Base-by-base conservation (phyloP, 2,888 invertebrate species). In the Ellobium chinense region DNA sequence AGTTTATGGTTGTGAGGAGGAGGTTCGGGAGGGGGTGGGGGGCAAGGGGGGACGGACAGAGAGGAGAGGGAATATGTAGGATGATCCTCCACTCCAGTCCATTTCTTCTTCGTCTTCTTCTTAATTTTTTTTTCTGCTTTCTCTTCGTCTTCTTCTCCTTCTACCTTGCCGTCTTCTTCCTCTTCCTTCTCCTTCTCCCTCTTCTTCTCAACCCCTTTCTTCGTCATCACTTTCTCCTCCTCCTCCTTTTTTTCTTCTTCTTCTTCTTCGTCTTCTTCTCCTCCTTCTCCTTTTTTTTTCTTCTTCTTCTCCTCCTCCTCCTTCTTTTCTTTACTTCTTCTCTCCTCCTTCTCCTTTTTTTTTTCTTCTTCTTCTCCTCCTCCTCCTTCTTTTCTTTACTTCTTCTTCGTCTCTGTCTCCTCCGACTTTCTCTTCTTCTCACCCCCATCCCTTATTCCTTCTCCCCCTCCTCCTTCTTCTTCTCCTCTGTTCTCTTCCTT, bases 401-500 rank as follows among this genome's bases (percentile, higher is more conserved):
- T 37, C n/a, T 36, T 14, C 14, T 66, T 24, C 21, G 1, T 14
- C 1, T 12, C 37, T 37, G 29, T 4, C 65, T n/a, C 80, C 65
- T n/a, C 9, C 63, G 21, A 9, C 65, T 36, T 34, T 24, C 65
- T n/a, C 29, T 31, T 63, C 21, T 36, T 65, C 60, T 24, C 85
- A 85, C 66, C 89, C 89, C 1, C 88, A 89, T 0, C 58, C 82
- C 27, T 1, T 37, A 29, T 69, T 83, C 86, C 29, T 85, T 87
- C 24, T 84, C 86, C 68, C 89, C 89, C 54, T 88, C 89, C 63
- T 88, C 84, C 56, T 82, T 90, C 66, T 89, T 89, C 46, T 89
- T 88, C 80, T 90, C 90, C n/a, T 89, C 88, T 1, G 87, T n/a
- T n/a, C n/a, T n/a, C n/a, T n/a, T n/a, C n/a, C n/a, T n/a, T n/a